Conservation (phyloP, 1,140 invertebrate genomes). For the Piezodorus guildinii region DNA sequence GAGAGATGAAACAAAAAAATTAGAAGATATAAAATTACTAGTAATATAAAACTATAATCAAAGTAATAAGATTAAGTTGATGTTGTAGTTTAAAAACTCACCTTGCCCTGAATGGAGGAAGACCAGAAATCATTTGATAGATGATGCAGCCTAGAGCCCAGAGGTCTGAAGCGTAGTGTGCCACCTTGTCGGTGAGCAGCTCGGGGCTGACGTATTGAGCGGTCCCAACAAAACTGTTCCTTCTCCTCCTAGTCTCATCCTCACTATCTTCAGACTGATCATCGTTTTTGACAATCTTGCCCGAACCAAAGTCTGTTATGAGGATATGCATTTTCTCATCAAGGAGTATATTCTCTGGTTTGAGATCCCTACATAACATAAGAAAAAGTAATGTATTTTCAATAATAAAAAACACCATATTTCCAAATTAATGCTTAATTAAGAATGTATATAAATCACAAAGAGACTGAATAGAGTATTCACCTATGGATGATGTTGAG, state of each 20-base stretch:
- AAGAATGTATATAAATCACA: too few relatives aligned
- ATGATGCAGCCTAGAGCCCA: slow-evolving; percentile 97
- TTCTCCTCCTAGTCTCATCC: slow-evolving; percentile 36
- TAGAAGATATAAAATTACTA: neutral
- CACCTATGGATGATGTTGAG: slow-evolving; percentile 75
- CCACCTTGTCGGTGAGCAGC: slow-evolving; percentile 68
- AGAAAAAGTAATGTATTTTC: neutral
- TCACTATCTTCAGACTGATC: slow-evolving; percentile 29
- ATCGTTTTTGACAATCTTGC: slow-evolving; percentile 58
- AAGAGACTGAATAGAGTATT: neutral
- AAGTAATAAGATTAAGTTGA: neutral
- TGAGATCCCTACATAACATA: slow-evolving; percentile 48
- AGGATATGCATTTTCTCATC: slow-evolving; percentile 93
- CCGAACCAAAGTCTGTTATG: slow-evolving; percentile 95
- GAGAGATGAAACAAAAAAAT: slow-evolving; percentile 18
- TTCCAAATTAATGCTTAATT: too few relatives aligned
- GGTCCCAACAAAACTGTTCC: slow-evolving; percentile 94
- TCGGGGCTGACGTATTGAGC: slow-evolving; percentile 98
- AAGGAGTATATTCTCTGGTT: slow-evolving; percentile 79
- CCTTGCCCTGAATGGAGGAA: slow-evolving; percentile 80
- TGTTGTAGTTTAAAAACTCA: slow-evolving; percentile 26
- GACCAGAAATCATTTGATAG: slow-evolving; percentile 90
- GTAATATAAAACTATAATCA: neutral
- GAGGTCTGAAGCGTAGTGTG: slow-evolving; percentile 77
- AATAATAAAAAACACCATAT: too few relatives aligned